Percentiles rank a stretch among this genome's conserved stretches.
These are phyloP conservation scores for Microtus richardsoni DNA, from an alignment of 2,113 vertebrate species.

Conservation along the genomic window DNA sequence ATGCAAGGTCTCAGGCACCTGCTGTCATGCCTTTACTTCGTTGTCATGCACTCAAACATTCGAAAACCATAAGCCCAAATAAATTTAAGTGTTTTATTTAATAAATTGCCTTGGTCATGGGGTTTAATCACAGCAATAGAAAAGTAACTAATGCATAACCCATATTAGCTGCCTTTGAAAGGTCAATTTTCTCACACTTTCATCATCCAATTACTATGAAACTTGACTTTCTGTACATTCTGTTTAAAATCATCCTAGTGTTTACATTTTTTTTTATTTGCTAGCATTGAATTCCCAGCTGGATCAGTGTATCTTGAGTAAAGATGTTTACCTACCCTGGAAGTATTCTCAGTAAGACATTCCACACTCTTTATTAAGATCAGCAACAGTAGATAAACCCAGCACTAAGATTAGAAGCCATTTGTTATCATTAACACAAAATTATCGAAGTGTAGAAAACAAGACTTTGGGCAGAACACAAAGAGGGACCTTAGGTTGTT, in stretches of 20 bases:
- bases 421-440: background rate
- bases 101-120: background rate
- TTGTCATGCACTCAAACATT: background rate
- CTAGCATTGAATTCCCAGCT: background rate
- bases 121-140: background rate
- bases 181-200: slow-evolving; percentile 15
- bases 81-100: background rate
- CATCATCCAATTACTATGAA: background rate
- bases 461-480: background rate
- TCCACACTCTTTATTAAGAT: background rate
- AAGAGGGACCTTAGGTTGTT: background rate
- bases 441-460: background rate
- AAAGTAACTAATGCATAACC: background rate
- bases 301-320: background rate
- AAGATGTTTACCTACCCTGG: background rate
- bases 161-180: background rate
- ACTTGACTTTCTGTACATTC: background rate
- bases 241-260: background rate
- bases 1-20: too few species aligned
- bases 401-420: background rate
- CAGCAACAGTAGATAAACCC: background rate
- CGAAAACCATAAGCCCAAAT: background rate
- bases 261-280: background rate
- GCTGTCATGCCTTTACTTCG: background rate
- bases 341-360: background rate